phyloP scores from a whole-genome alignment of 37 sponge, comb jelly and placozoan species.

The Amphimedon queenslandica region DNA sequence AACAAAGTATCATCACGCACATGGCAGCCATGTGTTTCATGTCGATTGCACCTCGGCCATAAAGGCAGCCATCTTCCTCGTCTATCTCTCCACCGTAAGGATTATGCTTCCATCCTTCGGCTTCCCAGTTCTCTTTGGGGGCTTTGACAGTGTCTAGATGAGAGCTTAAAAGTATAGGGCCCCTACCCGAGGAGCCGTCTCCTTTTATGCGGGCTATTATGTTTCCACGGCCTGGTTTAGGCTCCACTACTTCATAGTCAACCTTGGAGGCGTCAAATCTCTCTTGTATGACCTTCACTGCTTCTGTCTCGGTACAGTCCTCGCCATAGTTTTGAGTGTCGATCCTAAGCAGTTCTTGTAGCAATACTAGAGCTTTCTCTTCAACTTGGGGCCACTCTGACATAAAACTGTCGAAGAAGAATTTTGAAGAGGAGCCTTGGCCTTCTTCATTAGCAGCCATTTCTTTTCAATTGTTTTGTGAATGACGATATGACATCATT shows the following conservation, averaged over 20 bases:
- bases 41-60: constrained; percentile 80
- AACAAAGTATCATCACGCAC: constrained; percentile 57
- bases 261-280: constrained; percentile 54
- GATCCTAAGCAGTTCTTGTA: constrained; percentile 54
- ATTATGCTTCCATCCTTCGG: constrained; percentile 76
- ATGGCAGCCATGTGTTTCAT: constrained; percentile 90
- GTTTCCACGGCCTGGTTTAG: constrained; percentile 74
- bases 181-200: constrained; percentile 50
- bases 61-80: constrained; percentile 83
- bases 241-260: constrained; percentile 57
- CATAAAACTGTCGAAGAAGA: neutral
- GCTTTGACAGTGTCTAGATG: constrained; percentile 82
- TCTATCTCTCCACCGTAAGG: constrained; percentile 75
- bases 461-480: no score
- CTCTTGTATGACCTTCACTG: constrained; percentile 42
- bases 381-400: constrained; percentile 44
- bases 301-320: constrained; percentile 72
- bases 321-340: constrained; percentile 78
- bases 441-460: no score
- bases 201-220: constrained; percentile 73
- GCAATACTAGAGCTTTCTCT: constrained; percentile 44
- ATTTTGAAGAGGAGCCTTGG: neutral
- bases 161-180: constrained; percentile 60
- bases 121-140: constrained; percentile 74
- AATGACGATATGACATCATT: no score